Percentiles rank a stretch among this genome's conserved stretches.
Evolutionary conservation across 2,113 vertebrate species (phyloP).

Genomic region (Sander lucioperca): DNA sequence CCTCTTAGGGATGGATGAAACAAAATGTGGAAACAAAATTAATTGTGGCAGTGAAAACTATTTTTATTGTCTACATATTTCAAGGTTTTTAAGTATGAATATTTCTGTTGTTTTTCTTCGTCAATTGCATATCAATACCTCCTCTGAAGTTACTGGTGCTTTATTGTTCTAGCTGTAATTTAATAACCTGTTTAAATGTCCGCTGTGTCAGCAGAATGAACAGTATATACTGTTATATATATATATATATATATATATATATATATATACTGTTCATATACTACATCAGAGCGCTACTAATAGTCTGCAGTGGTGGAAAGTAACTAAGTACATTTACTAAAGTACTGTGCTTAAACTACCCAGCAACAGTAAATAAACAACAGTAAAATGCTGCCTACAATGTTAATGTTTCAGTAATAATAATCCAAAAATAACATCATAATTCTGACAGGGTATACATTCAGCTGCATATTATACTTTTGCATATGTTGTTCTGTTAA

Average conservation of each 20-base stretch:
- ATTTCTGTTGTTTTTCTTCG: background rate
- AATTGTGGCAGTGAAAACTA: background rate
- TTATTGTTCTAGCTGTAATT: background rate
- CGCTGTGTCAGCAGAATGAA: background rate
- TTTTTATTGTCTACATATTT: background rate
- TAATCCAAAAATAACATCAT: background rate
- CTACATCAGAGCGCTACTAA: background rate
- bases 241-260: no score
- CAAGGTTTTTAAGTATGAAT: background rate
- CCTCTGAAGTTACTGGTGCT: background rate
- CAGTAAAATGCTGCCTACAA: background rate
- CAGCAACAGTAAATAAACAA: background rate
- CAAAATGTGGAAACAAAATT: background rate
- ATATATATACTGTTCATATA: no score
- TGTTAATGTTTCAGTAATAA: background rate
- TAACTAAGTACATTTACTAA: background rate
- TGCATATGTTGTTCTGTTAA: background rate
- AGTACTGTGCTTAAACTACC: background rate
- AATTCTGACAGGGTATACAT: background rate
- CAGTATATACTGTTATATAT: no score
- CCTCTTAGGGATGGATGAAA: background rate
- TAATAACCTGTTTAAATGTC: background rate
- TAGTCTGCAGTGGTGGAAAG: background rate
- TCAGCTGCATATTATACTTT: background rate
- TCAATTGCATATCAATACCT: background rate